Conservation (phyloP, 2,113 vertebrate genomes). For the Marcusenius ussheri region DNA sequence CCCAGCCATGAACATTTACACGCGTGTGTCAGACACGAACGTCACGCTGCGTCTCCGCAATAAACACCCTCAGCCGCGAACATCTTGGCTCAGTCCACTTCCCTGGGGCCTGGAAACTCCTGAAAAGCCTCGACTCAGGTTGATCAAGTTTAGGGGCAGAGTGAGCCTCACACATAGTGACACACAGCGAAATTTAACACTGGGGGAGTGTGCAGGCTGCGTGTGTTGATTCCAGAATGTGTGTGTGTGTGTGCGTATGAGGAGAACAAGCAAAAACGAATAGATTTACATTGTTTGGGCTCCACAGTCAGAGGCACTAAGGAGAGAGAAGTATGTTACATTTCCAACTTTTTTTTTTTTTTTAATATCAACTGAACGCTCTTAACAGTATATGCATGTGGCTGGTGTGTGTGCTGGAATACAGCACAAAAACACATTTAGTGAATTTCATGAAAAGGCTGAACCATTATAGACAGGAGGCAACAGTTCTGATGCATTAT, state of each 20-base stretch:
- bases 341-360: neutral
- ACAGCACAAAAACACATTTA: neutral
- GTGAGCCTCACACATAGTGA: neutral
- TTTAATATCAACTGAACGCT: neutral
- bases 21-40: neutral
- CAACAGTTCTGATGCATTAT: neutral
- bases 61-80: neutral
- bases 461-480: neutral
- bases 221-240: neutral
- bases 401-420: neutral
- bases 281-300: neutral
- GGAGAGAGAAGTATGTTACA: neutral
- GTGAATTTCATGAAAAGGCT: neutral
- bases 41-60: neutral
- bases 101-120: neutral
- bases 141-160: neutral
- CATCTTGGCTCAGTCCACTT: neutral
- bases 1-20: neutral
- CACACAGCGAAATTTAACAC: neutral
- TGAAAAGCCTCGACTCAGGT: neutral
- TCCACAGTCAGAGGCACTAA: neutral
- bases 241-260: neutral
- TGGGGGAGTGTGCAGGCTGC: neutral
- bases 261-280: neutral
- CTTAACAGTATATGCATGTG: neutral